Base-by-base conservation (phyloP, 2,113 vertebrate genomes). In the Acinonyx jubatus region DNA sequence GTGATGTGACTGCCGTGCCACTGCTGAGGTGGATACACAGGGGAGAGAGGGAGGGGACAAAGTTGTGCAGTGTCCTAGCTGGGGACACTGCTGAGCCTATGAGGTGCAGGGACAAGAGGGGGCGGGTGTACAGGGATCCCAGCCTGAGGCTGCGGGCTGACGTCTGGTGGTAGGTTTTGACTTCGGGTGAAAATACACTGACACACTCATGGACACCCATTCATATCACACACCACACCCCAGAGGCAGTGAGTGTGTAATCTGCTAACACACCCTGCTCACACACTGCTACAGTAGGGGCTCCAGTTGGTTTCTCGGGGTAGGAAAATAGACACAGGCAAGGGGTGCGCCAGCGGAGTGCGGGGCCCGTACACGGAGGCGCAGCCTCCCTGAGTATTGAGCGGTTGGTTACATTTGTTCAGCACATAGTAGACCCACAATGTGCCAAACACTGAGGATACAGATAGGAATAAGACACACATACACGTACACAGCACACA, bases 11-110 rank as follows among this genome's bases (percentile, higher is more conserved):
- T 52, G 36, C 57, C 0, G 0, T 2, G 33, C 31, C 52, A 1
- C 4, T 23, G 6, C n/a, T 12, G 33, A 86, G 5, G n/a, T 15
- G 14, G 7, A 1, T 61, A 23, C 66, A 5, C 2, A 0, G 1
- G 10, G 12, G 27, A 14, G 78, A 33, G 85, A 86, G 19, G 25
- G 12, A 36, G 66, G 50, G 48, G 66, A 31, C 36, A 78, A 69
- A 18, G 11, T 14, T 79, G 61, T 36, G 45, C 8, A 31, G 19
- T 12, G 27, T 45, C 19, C 0, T 11, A 38, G 12, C n/a, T 5
- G 4, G 15, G 16, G 19, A 45, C 36, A 29, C 23, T 48, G 38
- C 45, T 13, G 9, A 45, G 57, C 31, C 74, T 3, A 1, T 31
- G 25, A 79, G 12, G 65, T 45, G 2, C 29, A 45, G 48, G 27